phyloP scores from a whole-genome alignment of 2,888 invertebrate genomes.

The Chrysomela aeneicollis region DNA sequence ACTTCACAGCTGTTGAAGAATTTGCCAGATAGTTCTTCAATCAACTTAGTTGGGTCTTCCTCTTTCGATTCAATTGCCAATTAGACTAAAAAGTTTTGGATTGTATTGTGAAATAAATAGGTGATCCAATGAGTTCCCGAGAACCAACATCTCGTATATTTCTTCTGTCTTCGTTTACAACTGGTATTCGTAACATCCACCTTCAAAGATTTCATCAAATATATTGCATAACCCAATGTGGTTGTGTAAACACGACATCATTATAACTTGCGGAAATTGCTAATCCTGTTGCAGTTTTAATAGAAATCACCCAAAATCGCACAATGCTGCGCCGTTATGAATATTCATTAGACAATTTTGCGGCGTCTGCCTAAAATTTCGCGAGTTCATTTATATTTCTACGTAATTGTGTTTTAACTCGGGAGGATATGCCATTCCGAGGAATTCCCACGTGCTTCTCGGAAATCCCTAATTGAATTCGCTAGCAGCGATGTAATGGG shows the following conservation, averaged over 20 bases:
- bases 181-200: too few relatives aligned
- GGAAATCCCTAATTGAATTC: slow-evolving; percentile 27
- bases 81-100: too few relatives aligned
- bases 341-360: slow-evolving; percentile 42
- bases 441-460: slow-evolving; percentile 10
- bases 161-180: too few relatives aligned
- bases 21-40: too few relatives aligned
- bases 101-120: too few relatives aligned
- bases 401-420: slow-evolving; percentile 41
- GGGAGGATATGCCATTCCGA: slow-evolving; percentile 20
- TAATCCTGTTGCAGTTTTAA: slow-evolving; percentile 43
- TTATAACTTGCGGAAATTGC: slow-evolving; percentile 29
- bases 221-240: slow-evolving; percentile 18
- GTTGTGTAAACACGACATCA: slow-evolving; percentile 39
- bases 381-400: slow-evolving; percentile 35
- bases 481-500: slow-evolving; percentile 12
- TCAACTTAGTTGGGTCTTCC: too few relatives aligned
- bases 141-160: too few relatives aligned
- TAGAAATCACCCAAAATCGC: slow-evolving; percentile 44
- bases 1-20: too few relatives aligned
- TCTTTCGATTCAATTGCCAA: too few relatives aligned
- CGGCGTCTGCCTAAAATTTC: slow-evolving; percentile 37
- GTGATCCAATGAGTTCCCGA: too few relatives aligned
- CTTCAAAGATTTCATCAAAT: slow-evolving; percentile 11
- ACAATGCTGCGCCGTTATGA: slow-evolving; percentile 40